Evolutionary conservation across 2,113 vertebrate species (phyloP).

Genomic region (Indicator maculatus): DNA sequence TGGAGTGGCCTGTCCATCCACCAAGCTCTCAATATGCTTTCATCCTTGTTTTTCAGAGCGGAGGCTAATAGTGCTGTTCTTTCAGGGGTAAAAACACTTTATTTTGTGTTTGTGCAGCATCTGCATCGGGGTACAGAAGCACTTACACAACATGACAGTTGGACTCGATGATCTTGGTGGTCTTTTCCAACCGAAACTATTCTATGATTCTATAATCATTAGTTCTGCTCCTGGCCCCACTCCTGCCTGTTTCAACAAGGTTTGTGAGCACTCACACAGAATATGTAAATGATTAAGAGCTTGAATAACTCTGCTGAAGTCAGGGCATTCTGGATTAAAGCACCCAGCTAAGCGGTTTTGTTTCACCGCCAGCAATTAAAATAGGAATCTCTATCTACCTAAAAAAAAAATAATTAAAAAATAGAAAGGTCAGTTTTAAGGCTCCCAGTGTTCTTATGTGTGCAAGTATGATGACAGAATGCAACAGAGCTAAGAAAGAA

Average conservation of each 20-base stretch:
- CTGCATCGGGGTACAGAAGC: neutral
- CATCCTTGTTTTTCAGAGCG: neutral
- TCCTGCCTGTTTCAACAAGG: neutral
- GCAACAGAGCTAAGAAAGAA: neutral
- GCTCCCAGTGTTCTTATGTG: neutral
- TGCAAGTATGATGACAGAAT: neutral
- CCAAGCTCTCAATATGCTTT: accelerated
- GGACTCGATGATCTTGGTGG: too few relatives aligned
- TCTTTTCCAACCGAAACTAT: too few relatives aligned
- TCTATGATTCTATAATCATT: neutral
- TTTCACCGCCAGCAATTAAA: neutral
- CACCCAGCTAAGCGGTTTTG: neutral
- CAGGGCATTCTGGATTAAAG: neutral
- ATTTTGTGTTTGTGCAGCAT: neutral
- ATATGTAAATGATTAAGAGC: neutral
- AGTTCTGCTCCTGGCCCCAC: neutral
- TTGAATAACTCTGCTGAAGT: neutral
- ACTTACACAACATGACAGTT: neutral
- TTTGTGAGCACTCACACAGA: neutral
- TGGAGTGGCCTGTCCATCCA: neutral
- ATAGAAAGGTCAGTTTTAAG: neutral
- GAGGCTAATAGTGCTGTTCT: accelerated
- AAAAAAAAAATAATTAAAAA: neutral
- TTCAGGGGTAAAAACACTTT: neutral
- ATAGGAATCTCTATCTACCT: neutral